These are phyloP conservation scores for Archilochus colubris DNA, from an alignment of 2,113 vertebrate species.

Conservation along the genomic window DNA sequence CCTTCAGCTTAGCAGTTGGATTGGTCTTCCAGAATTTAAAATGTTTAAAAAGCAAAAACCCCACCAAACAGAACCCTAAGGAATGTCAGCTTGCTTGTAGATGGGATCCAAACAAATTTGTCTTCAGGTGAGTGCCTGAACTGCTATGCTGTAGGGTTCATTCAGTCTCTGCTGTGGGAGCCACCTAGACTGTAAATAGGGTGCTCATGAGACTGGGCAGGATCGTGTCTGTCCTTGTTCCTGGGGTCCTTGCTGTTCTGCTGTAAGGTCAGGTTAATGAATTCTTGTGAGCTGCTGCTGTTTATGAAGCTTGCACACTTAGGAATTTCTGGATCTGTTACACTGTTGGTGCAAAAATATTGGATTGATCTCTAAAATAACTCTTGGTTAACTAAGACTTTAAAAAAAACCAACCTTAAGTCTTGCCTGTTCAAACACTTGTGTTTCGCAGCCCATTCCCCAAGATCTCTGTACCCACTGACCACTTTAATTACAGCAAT, in stretches of 20 bases:
- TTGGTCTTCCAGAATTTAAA: not conserved
- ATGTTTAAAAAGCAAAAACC: too few species aligned
- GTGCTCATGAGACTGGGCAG: accelerated
- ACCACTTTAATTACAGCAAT: not conserved
- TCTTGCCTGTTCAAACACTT: not conserved
- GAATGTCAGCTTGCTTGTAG: not conserved
- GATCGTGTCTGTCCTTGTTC: not conserved
- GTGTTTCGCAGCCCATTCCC: not conserved
- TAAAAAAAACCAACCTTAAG: accelerated
- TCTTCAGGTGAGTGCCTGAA: not conserved
- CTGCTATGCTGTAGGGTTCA: not conserved
- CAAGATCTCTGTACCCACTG: not conserved
- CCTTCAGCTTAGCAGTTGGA: not conserved
- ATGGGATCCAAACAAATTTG: not conserved
- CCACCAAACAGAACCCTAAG: not conserved
- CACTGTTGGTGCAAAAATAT: not conserved
- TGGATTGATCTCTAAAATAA: not conserved
- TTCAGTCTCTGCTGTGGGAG: not conserved
- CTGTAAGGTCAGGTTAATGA: not conserved
- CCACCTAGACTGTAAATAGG: not conserved
- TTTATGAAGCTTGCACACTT: not conserved
- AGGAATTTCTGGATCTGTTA: not conserved
- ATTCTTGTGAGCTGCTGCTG: not conserved
- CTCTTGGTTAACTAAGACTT: not conserved
- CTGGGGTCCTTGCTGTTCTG: not conserved